A percentile compares a stretch with the other conserved stretches of the same genome.
phyloP scores from a whole-genome alignment of 1,140 invertebrate genomes.

The Tetraneura akinire region DNA sequence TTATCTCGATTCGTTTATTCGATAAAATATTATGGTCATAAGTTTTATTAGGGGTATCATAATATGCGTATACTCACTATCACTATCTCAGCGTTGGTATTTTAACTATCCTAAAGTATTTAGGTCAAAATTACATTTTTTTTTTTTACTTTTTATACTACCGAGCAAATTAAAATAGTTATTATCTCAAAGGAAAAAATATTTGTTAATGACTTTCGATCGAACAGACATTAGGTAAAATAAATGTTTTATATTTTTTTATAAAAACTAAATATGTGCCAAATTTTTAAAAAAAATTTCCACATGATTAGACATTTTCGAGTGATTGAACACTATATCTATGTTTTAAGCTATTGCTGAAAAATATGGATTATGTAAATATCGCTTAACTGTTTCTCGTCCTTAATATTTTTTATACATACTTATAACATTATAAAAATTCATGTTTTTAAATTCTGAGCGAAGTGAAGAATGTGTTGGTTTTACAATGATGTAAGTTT shows the following conservation, averaged over 20 bases:
- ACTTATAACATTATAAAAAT: too few relatives aligned
- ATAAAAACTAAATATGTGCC: background rate
- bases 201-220: constrained; percentile 24
- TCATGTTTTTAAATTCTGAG: too few relatives aligned
- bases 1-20: too few relatives aligned
- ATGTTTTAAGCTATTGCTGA: background rate
- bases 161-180: background rate
- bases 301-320: constrained; percentile 6
- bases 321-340: constrained; percentile 19
- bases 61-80: background rate
- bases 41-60: background rate
- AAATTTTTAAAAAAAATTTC: constrained; percentile 25
- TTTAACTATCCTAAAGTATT: background rate
- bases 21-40: background rate
- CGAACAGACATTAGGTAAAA: background rate
- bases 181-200: background rate
- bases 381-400: background rate
- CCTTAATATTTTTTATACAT: background rate
- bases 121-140: constrained; percentile 19
- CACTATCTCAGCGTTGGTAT: background rate
- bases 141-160: constrained; percentile 4
- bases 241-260: background rate
- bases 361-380: background rate
- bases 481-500: too few relatives aligned
- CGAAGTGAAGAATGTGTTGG: too few relatives aligned